These are phyloP conservation scores for Heteromormyrus szaboi DNA, from an alignment of 2,797 vertebrate species.

Conservation along the genomic window DNA sequence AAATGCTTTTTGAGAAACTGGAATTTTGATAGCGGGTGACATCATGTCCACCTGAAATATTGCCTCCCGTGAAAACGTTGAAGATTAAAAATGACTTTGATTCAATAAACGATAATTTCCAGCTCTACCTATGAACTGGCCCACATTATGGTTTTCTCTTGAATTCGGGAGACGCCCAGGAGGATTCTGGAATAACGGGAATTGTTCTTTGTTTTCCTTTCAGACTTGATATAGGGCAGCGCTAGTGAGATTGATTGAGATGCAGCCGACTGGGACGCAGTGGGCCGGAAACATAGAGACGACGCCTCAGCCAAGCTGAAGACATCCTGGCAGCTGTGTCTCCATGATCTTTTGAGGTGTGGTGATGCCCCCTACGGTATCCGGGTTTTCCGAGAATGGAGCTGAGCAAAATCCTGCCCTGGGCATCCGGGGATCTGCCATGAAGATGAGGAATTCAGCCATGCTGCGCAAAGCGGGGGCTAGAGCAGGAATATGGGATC, in stretches of 20 bases:
- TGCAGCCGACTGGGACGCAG: not conserved
- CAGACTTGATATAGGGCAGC: conserved; percentile 8
- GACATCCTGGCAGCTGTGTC: not conserved
- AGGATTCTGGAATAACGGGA: conserved; percentile 10
- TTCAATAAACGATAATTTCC: conserved; percentile 48
- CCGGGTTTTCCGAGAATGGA: not conserved
- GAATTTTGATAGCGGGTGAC: conserved; percentile 55
- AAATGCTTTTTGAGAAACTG: conserved; percentile 52
- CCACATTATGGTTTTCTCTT: conserved; percentile 37
- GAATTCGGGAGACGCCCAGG: conserved; percentile 34
- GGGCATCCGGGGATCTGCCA: not conserved
- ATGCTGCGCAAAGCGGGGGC: not conserved
- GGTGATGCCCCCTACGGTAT: not conserved
- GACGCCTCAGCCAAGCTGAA: not conserved
- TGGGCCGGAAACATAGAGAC: not conserved
- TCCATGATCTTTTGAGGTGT: not conserved
- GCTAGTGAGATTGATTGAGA: not conserved
- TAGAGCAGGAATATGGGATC: not conserved
- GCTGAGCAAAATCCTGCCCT: not conserved
- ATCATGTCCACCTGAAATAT: conserved; percentile 48
- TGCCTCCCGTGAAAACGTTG: conserved; percentile 31
- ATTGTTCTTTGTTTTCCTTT: not conserved
- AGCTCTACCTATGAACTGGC: conserved; percentile 43
- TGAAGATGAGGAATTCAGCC: not conserved
- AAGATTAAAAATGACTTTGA: conserved; percentile 48